Evolutionary conservation across 2,113 vertebrate species (phyloP).

Genomic region (Lamprologus ornatipinnis): DNA sequence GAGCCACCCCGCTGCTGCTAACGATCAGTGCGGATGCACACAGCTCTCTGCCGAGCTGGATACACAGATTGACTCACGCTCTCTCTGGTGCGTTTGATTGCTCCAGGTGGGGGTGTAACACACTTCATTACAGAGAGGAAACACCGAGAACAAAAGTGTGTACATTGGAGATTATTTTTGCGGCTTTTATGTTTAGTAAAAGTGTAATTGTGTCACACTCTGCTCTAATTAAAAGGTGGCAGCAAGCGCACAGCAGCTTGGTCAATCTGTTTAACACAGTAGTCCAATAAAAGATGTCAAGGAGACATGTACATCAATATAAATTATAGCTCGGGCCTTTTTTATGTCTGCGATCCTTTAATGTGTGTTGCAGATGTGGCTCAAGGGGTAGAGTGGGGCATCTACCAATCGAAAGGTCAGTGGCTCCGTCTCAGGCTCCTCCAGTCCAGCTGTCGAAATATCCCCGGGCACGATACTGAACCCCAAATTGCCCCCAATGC

Average conservation of each 20-base stretch:
- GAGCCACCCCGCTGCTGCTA: constrained; percentile 15
- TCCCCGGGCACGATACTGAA: background rate
- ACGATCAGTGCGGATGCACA: constrained; percentile 15
- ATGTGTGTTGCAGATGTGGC: background rate
- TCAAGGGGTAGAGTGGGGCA: background rate
- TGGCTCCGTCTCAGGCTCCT: background rate
- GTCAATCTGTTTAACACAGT: background rate
- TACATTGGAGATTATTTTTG: background rate
- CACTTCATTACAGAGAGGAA: constrained; percentile 1
- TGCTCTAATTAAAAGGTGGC: background rate
- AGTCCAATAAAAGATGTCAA: background rate
- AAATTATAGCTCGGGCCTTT: background rate
- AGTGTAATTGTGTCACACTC: background rate
- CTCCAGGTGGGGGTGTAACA: background rate
- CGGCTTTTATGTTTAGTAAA: background rate
- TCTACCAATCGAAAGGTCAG: background rate
- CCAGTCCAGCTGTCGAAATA: background rate
- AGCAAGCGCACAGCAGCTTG: background rate
- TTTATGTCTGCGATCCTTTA: background rate
- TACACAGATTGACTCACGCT: background rate
- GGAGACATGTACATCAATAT: background rate
- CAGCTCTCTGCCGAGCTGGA: background rate
- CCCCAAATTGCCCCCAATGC: background rate
- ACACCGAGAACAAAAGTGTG: background rate
- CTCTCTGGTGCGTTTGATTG: background rate